These are phyloP conservation scores for Halcyon senegalensis DNA, from an alignment of 2,113 vertebrate species.

Conservation along the genomic window DNA sequence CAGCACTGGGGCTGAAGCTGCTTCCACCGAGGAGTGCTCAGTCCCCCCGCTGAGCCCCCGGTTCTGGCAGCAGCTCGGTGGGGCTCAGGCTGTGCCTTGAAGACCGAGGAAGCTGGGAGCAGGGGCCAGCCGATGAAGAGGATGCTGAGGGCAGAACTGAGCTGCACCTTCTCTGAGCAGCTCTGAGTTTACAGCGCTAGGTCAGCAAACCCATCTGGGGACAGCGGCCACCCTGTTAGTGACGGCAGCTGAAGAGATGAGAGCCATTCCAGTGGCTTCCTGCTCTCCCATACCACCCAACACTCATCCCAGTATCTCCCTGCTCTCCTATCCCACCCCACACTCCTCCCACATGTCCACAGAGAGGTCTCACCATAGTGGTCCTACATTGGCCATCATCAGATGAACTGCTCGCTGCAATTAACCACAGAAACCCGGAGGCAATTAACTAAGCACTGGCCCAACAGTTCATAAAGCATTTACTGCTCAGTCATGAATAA, in stretches of 20 bases:
- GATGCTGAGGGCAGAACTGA: background rate
- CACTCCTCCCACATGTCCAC: accelerated
- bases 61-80: background rate
- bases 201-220: background rate
- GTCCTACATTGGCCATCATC: background rate
- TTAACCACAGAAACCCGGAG: constrained; percentile 7
- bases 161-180: accelerated
- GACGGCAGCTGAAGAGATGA: background rate
- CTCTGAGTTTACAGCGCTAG: background rate
- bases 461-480: background rate
- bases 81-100: accelerated
- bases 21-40: background rate
- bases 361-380: background rate
- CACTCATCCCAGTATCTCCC: background rate
- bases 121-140: background rate
- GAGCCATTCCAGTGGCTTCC: background rate
- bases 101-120: background rate
- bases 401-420: background rate
- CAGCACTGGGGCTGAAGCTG: background rate
- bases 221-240: background rate
- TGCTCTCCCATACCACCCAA: background rate
- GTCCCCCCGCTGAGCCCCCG: background rate
- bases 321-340: background rate
- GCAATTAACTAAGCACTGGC: background rate
- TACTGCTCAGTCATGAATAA: background rate